These are phyloP conservation scores for Polylopha cassiicola DNA, from an alignment of 2,888 invertebrate species.

Conservation along the genomic window DNA sequence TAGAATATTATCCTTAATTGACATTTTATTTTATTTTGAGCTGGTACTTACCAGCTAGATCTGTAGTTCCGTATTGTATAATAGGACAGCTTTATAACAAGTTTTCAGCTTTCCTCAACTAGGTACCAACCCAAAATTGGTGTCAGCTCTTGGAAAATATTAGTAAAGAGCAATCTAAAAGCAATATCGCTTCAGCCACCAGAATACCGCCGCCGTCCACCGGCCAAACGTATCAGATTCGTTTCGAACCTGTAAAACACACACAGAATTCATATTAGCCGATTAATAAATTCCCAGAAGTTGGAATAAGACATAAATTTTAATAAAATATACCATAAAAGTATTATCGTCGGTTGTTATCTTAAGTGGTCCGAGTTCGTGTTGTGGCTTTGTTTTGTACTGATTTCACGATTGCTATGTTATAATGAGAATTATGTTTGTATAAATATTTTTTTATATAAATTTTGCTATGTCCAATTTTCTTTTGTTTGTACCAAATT, in stretches of 20 bases:
- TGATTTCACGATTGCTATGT: slow-evolving; percentile 40
- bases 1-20: too few species aligned
- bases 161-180: slow-evolving; percentile 13
- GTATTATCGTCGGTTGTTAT: slow-evolving; percentile 55
- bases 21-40: too few species aligned
- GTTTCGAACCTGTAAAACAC: slow-evolving; percentile 48
- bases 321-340: slow-evolving; percentile 66
- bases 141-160: too few species aligned
- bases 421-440: slow-evolving; percentile 37
- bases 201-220: slow-evolving; percentile 19
- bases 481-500: too few species aligned
- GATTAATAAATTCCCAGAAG: slow-evolving; percentile 74
- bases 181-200: slow-evolving; percentile 5
- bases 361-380: slow-evolving; percentile 45
- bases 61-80: too few species aligned
- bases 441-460: slow-evolving; percentile 8
- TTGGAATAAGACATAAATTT: slow-evolving; percentile 75
- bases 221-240: slow-evolving; percentile 48
- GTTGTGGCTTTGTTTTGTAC: slow-evolving; percentile 52
- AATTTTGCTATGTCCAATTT: too few species aligned
- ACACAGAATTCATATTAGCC: slow-evolving; percentile 71
- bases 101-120: too few species aligned
- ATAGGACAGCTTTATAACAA: too few species aligned
- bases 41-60: too few species aligned
- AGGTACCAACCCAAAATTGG: too few species aligned